Conservation (phyloP, 2,797 vertebrate species). For the Choloepus didactylus region DNA sequence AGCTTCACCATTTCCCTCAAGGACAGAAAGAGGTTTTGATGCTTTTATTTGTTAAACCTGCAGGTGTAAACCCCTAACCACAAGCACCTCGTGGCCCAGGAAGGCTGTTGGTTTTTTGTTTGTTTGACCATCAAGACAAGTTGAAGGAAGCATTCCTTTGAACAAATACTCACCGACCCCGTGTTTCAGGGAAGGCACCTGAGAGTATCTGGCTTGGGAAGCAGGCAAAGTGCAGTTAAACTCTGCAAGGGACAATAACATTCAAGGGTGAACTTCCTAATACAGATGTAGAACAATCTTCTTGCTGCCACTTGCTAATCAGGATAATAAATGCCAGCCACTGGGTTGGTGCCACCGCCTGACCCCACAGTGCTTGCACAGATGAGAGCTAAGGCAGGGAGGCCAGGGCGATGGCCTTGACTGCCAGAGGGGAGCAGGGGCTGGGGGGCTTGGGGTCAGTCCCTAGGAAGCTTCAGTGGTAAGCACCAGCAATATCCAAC, state of each 20-base stretch:
- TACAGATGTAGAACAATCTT: not conserved
- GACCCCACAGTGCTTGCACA: not conserved
- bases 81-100: not conserved
- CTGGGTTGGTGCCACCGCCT: not conserved
- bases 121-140: not conserved
- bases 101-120: not conserved
- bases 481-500: not conserved
- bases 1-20: not conserved
- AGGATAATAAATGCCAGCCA: not conserved
- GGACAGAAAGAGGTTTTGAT: not conserved
- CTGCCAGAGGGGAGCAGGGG: not conserved
- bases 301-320: not conserved
- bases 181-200: not conserved
- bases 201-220: not conserved
- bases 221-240: not conserved
- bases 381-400: not conserved
- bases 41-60: not conserved
- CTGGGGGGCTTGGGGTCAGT: not conserved
- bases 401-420: too few relatives aligned
- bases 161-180: not conserved
- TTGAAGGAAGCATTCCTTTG: not conserved
- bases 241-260: not conserved
- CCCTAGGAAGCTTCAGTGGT: not conserved
- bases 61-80: not conserved
- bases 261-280: not conserved